These are phyloP conservation scores for Zelostemma sp. DNA, from an alignment of 1,140 invertebrate species.

Conservation along the genomic window DNA sequence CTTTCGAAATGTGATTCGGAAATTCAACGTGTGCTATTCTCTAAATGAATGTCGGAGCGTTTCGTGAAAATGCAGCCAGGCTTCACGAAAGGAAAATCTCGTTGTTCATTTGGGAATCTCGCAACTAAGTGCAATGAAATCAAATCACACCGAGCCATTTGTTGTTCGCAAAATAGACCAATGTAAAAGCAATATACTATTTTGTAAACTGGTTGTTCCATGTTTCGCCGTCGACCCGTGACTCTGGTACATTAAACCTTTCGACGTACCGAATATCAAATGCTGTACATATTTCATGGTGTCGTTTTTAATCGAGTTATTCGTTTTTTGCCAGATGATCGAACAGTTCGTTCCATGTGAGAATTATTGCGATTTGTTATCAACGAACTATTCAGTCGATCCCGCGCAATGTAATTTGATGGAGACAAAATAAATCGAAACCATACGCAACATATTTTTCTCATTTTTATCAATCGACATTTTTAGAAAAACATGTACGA, in stretches of 20 bases:
- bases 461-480: too few species aligned
- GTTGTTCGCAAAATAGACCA: background rate
- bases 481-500: too few species aligned
- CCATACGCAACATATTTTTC: too few species aligned
- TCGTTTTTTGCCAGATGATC: background rate
- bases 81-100: too few species aligned
- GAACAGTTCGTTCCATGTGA: background rate
- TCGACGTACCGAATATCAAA: background rate
- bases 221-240: background rate
- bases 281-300: background rate
- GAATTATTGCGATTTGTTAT: background rate
- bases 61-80: too few species aligned
- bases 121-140: too few species aligned
- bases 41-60: too few species aligned
- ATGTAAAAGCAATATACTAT: slow-evolving; percentile 2
- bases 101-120: too few species aligned
- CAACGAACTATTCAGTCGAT: background rate
- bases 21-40: too few species aligned
- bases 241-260: background rate
- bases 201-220: background rate
- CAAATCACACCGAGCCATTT: too few species aligned
- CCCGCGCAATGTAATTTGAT: background rate
- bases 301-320: background rate
- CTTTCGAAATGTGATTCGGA: too few species aligned
- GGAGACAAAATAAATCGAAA: background rate